Conservation (phyloP, 2,888 invertebrate genomes). For the Meghimatium bilineatum region DNA sequence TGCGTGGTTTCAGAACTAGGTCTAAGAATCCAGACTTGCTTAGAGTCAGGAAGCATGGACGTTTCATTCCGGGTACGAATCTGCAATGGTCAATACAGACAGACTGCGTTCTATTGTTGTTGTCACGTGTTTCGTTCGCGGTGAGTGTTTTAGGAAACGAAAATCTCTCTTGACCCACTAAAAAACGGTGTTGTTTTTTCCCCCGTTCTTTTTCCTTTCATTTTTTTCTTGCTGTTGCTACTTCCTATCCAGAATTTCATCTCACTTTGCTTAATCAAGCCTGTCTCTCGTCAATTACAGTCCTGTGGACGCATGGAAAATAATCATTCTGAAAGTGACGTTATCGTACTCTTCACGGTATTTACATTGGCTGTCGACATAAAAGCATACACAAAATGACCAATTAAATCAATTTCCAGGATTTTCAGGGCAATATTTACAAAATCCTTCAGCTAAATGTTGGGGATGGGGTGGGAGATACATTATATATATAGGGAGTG, state of each 20-base stretch:
- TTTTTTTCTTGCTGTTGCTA: not conserved
- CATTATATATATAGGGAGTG: too few species aligned
- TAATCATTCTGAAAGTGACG: too few species aligned
- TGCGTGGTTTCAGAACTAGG: conserved; percentile 11
- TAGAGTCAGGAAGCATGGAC: not conserved
- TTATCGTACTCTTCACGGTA: too few species aligned
- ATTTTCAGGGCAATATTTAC: too few species aligned
- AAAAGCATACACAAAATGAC: too few species aligned
- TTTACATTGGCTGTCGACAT: too few species aligned
- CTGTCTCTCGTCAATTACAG: too few species aligned
- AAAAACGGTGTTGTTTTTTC: too few species aligned
- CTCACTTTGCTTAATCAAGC: not conserved
- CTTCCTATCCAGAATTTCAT: not conserved
- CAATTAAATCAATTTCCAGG: too few species aligned
- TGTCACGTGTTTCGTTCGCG: conserved; percentile 1
- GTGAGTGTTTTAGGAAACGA: not conserved
- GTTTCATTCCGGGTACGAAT: not conserved
- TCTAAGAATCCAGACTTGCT: conserved; percentile 3
- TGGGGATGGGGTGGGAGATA: too few species aligned
- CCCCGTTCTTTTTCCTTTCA: not conserved
- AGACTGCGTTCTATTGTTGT: not conserved
- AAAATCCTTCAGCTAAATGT: too few species aligned
- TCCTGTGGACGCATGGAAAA: too few species aligned
- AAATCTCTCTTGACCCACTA: not conserved
- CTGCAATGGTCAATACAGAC: conserved; percentile 23